Conservation (phyloP, 2,888 invertebrate species). For the Cephus pygmeus region DNA sequence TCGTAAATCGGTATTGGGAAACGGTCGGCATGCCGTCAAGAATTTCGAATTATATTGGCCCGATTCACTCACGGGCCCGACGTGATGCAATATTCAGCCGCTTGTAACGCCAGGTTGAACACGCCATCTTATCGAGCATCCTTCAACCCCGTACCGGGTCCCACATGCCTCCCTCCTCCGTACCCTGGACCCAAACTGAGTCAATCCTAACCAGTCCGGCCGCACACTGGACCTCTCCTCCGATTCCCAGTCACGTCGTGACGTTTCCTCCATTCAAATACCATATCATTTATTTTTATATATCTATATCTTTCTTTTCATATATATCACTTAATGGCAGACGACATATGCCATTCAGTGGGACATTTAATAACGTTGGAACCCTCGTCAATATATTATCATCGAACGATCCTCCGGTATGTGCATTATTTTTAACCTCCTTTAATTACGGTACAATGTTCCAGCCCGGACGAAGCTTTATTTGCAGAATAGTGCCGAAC, state of each 20-base stretch:
- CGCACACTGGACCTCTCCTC: not conserved
- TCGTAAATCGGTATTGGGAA: not conserved
- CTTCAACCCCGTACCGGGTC: not conserved
- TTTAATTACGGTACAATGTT: not conserved
- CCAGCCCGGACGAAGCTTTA: not conserved
- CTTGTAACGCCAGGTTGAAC: not conserved
- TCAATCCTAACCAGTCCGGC: not conserved
- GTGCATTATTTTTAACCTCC: not conserved
- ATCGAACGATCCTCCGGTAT: not conserved
- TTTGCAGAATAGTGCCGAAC: not conserved
- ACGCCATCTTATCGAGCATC: not conserved
- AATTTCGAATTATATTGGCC: not conserved
- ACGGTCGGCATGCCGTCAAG: not conserved
- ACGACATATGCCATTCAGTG: not conserved
- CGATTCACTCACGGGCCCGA: slow-evolving; percentile 5
- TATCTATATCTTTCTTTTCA: too few relatives aligned
- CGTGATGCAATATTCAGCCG: slow-evolving; percentile 7
- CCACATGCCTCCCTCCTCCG: not conserved
- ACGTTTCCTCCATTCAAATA: not conserved
- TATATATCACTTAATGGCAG: not conserved
- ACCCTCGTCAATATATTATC: not conserved
- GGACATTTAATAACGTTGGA: not conserved
- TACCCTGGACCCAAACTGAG: not conserved
- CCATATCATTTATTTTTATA: not conserved
- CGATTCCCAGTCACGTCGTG: not conserved